Conservation (phyloP, 2,113 vertebrate genomes). For the Cololabis saira region DNA sequence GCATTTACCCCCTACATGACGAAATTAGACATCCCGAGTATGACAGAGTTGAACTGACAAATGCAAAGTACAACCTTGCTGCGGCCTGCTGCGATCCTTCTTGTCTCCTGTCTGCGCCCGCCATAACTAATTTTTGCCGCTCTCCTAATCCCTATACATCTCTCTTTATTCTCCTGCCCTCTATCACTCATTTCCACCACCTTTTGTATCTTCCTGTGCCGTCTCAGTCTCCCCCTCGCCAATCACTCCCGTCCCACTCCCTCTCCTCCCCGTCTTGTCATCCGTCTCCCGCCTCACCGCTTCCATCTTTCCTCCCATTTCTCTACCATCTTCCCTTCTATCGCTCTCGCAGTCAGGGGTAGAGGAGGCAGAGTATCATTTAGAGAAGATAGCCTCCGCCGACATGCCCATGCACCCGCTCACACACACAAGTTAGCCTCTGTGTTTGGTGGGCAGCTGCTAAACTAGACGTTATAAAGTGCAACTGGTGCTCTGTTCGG, state of each 20-base stretch:
- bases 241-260: background rate
- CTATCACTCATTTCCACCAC: slow-evolving; percentile 43
- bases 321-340: slow-evolving; percentile 59
- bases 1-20: slow-evolving; percentile 5
- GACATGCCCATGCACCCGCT: slow-evolving; percentile 23
- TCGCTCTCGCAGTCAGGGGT: slow-evolving; percentile 67
- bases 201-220: slow-evolving; percentile 25
- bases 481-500: slow-evolving; percentile 65
- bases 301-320: slow-evolving; percentile 60
- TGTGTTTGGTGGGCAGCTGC: slow-evolving; percentile 51
- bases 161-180: slow-evolving; percentile 58
- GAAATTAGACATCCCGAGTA: slow-evolving; percentile 39
- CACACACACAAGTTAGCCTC: background rate
- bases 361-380: slow-evolving; percentile 67
- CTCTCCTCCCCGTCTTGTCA: slow-evolving; percentile 30
- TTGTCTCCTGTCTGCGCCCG: slow-evolving; percentile 36
- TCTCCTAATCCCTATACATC: slow-evolving; percentile 56
- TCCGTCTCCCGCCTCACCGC: slow-evolving; percentile 48
- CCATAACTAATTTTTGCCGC: slow-evolving; percentile 54
- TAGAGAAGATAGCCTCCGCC: slow-evolving; percentile 62
- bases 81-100: slow-evolving; percentile 40
- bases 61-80: slow-evolving; percentile 63
- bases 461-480: slow-evolving; percentile 69
- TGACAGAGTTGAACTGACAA: slow-evolving; percentile 49
- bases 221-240: slow-evolving; percentile 14